Evolutionary conservation across 2,113 vertebrate genomes (phyloP), one percentile per base, ranked within the genome.

Genomic region (Takifugu flavidus): DNA sequence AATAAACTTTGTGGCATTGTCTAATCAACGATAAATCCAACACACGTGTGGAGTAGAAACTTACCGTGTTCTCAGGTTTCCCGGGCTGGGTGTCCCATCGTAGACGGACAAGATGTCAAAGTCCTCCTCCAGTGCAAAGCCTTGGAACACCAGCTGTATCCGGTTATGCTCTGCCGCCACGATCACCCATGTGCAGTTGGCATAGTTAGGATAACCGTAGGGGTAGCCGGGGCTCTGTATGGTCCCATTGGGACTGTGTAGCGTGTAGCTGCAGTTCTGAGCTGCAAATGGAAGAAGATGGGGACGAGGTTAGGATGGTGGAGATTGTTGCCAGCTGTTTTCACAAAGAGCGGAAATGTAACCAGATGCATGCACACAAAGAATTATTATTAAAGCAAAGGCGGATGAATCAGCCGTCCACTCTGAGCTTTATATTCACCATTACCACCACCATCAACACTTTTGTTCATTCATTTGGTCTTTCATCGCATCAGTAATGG

Each of bases 141-240:
- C 94, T 88, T 96, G 95, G 91, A 99, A 99, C 79, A 97, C 95
- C 3, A 99, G 93, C 89, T 99, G 97, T 90, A 99, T 94, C 86
- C 97, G 91, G 87, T 95, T 95, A 87, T 98, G 94, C 78, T 95
- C 94, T 53, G 94, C 92, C 0, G 94, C 93, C 14, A 92, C 92
- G 77, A 99, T 94, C 84, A 94, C 98, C 97, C 97, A 99, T 0
- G 96, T 98, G 86, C 97, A 99, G 91, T 99, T 98, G 91, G 96
- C 97, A 15, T 98, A 98, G 89, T 99, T 99, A 64, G 97, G 97
- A 79, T 99, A 99, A 75, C 96, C 97, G 0, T 98, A 98, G 0
- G 97, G 97, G 66, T 95, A 99, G 66, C 97, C 97, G 0, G 96
- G 96, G 82, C 97, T 99, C 87, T 98, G 96, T 68, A 99, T 92